These are phyloP conservation scores for Isurus oxyrinchus DNA, from an alignment of 2,113 vertebrate genomes.

Conservation along the genomic window DNA sequence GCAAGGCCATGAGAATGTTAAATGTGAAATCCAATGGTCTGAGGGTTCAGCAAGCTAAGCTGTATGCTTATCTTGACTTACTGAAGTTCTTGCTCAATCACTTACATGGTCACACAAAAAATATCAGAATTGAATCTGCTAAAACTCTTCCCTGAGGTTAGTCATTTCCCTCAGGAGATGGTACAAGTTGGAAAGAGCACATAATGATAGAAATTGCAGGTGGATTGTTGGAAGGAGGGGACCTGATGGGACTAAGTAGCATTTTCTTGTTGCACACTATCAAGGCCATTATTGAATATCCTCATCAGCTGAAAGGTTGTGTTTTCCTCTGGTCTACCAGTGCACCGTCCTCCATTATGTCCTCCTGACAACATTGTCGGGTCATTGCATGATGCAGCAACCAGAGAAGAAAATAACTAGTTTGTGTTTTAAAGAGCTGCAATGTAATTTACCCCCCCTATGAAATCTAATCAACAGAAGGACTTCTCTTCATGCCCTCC, in stretches of 20 bases:
- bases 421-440: not conserved
- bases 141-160: not conserved
- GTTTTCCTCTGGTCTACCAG: not conserved
- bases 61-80: not conserved
- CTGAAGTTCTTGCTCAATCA: not conserved
- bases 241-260: not conserved
- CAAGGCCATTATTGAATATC: not conserved
- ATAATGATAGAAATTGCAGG: not conserved
- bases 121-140: not conserved
- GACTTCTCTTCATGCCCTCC: not conserved
- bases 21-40: not conserved
- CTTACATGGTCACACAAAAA: not conserved
- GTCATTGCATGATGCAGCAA: not conserved
- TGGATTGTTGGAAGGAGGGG: not conserved
- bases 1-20: not conserved
- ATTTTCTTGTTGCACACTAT: not conserved
- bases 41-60: not conserved
- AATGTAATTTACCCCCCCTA: not conserved
- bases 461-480: slow-evolving; percentile 5
- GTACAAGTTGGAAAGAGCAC: not conserved
- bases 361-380: too few species aligned
- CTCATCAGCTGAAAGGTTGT: not conserved
- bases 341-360: not conserved
- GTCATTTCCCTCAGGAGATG: not conserved
- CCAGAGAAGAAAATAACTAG: not conserved